These are phyloP conservation scores for Pardosa pseudoannulata DNA, from an alignment of 2,888 invertebrate genomes.

Conservation along the genomic window DNA sequence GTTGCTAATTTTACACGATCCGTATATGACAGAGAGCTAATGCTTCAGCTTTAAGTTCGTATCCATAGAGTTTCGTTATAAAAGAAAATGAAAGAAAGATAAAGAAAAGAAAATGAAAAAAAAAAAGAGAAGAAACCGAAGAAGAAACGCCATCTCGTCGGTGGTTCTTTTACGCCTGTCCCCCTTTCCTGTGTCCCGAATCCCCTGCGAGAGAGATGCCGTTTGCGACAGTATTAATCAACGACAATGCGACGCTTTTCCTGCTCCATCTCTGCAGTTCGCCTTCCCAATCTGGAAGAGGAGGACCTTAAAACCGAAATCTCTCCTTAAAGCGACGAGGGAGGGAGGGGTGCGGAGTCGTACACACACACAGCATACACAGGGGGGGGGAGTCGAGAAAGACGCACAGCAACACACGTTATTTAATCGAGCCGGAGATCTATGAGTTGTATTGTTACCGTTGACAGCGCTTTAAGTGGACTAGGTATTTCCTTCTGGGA, in stretches of 20 bases:
- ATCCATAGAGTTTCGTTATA: too few species aligned
- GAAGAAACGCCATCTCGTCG: too few species aligned
- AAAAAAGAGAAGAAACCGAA: too few species aligned
- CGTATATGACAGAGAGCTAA: too few species aligned
- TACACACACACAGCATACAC: neutral
- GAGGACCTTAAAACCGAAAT: slow-evolving; percentile 57
- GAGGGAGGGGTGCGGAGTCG: neutral
- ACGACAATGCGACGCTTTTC: slow-evolving; percentile 47
- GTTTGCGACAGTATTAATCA: slow-evolving; percentile 65
- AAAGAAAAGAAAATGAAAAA: too few species aligned
- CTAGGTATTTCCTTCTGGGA: slow-evolving; percentile 65
- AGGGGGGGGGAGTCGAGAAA: neutral
- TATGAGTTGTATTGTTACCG: slow-evolving; percentile 66
- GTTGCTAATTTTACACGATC: too few species aligned
- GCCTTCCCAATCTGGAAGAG: neutral
- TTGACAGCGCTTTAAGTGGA: slow-evolving; percentile 70
- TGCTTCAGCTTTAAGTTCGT: too few species aligned
- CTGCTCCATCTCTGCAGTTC: neutral
- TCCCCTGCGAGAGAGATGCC: slow-evolving; percentile 30
- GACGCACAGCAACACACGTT: slow-evolving; percentile 38
- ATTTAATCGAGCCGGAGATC: slow-evolving; percentile 69
- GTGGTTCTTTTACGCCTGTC: slow-evolving; percentile 25
- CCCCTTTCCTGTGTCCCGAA: neutral
- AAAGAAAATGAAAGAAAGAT: too few species aligned
- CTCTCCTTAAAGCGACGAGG: slow-evolving; percentile 24